Base-by-base conservation (phyloP, 2,797 vertebrate species). In the Pseudochromis fuscus region DNA sequence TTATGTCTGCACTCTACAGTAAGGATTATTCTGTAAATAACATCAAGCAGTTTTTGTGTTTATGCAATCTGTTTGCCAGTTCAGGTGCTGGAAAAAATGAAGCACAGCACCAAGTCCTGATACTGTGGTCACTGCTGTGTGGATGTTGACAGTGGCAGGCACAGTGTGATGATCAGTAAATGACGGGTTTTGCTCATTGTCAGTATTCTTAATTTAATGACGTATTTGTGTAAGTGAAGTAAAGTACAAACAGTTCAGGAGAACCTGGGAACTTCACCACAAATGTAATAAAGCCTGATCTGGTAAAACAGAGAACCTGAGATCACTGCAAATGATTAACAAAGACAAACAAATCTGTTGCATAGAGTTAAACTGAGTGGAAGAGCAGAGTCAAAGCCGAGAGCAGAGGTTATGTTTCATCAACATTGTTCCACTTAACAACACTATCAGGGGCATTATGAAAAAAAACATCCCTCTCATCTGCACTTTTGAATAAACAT, bases 231-330 rank as follows among this genome's bases (percentile, higher is more conserved):
- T n/a, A n/a, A n/a, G n/a, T n/a, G n/a, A n/a, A n/a, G n/a, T n/a
- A n/a, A 3, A 95, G 92, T 0, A 96, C 94, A 76, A 96, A 96
- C 48, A 96, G 83, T 35, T 94, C 95, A 0, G 94, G 94, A 15
- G 96, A 90, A 64, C 95, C 95, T 40, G 95, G 93, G 88, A 93
- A 90, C 95, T 44, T 44, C 2, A 19, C n/a, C 38, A 42, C 18
- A n/a, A 21, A 44, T 21, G 10, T 2, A 19, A 44, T 44, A 21
- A 44, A 94, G 94, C 94, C 95, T 95, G 68, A 96, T 87, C 95
- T 95, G 64, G 25, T 45, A 64, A 73, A 12, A 66, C 33, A 55
- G 53, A 19, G 40, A 42, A 48, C 6, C 12, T 21, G 9, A 55
- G 48, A 31, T 59, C 12, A 62, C 50, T 50, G 3, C 48, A 37